phyloP scores from a whole-genome alignment of 2,888 invertebrate genomes.

The Oscheius sp. region DNA sequence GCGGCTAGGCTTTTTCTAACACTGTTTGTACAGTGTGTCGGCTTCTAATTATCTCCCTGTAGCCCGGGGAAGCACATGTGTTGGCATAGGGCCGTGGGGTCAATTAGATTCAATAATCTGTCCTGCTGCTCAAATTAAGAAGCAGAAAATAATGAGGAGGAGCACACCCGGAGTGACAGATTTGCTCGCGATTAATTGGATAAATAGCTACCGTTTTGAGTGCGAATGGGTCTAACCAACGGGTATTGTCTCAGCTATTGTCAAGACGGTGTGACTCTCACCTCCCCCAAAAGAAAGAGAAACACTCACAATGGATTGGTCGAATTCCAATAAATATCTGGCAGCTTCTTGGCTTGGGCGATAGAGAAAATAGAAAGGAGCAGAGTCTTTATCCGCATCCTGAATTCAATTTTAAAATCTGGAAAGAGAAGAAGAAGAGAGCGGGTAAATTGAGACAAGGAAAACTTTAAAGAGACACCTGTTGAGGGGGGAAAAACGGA shows the following conservation, averaged over 20 bases:
- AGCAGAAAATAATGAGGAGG: slow-evolving; percentile 24
- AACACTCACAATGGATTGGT: slow-evolving; percentile 33
- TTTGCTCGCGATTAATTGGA: not conserved
- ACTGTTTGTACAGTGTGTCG: slow-evolving; percentile 31
- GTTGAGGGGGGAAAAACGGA: not conserved
- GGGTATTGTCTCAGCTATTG: not conserved
- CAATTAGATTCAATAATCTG: slow-evolving; percentile 31
- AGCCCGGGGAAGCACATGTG: slow-evolving; percentile 18
- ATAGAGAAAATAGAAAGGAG: not conserved
- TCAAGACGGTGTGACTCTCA: not conserved
- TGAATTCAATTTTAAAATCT: not conserved
- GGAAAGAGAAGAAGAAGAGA: not conserved
- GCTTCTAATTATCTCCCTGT: slow-evolving; percentile 24
- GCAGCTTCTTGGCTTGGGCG: slow-evolving; percentile 21
- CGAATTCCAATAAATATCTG: slow-evolving; percentile 31
- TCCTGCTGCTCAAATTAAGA: slow-evolving; percentile 26
- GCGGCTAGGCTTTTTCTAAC: slow-evolving; percentile 15
- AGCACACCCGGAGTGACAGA: slow-evolving; percentile 6
- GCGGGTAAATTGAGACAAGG: not conserved
- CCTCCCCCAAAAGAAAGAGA: not conserved
- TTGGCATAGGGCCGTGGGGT: slow-evolving; percentile 3
- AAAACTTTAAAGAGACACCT: not conserved
- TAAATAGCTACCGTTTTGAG: not conserved
- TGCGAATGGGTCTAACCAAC: not conserved
- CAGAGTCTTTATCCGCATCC: slow-evolving; percentile 12